Conservation (phyloP, 2,797 vertebrate species). For the Centropyge bicolor region DNA sequence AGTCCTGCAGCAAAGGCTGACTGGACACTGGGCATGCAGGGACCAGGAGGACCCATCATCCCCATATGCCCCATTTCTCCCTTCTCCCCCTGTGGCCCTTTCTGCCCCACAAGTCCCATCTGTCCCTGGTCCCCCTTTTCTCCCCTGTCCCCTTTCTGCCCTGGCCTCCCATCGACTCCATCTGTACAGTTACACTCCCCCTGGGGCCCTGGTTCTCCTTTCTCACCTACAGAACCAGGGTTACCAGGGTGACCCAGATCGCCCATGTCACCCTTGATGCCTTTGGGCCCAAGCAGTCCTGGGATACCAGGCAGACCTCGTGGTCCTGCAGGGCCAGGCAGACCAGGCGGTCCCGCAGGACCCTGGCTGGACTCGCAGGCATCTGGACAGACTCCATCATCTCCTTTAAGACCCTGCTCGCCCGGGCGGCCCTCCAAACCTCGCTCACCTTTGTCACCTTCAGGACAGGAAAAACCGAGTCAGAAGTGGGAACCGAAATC, state of each 20-base stretch:
- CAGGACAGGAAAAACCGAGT: conserved; percentile 14
- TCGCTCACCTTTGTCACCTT: conserved; percentile 80
- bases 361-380: conserved; percentile 63
- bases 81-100: conserved; percentile 35
- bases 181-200: conserved; percentile 68
- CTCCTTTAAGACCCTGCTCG: conserved; percentile 72
- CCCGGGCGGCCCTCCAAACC: conserved; percentile 70
- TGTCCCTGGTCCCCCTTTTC: conserved; percentile 35
- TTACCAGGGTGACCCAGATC: conserved; percentile 56
- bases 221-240: conserved; percentile 50
- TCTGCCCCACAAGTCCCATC: conserved; percentile 27
- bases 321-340: conserved; percentile 68
- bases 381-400: conserved; percentile 72
- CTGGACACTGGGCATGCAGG: conserved; percentile 75
- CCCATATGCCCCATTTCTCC: conserved; percentile 71
- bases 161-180: conserved; percentile 44
- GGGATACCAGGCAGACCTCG: conserved; percentile 64
- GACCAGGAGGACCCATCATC: conserved; percentile 73
- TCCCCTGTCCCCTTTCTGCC: conserved; percentile 49
- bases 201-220: conserved; percentile 68
- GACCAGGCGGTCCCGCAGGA: conserved; percentile 61
- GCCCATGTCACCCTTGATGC: conserved; percentile 74
- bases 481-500: neutral
- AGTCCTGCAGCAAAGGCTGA: conserved; percentile 75
- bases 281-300: conserved; percentile 61